Conservation (phyloP, 2,888 invertebrate species). For the Neocrepidodera transversa region DNA sequence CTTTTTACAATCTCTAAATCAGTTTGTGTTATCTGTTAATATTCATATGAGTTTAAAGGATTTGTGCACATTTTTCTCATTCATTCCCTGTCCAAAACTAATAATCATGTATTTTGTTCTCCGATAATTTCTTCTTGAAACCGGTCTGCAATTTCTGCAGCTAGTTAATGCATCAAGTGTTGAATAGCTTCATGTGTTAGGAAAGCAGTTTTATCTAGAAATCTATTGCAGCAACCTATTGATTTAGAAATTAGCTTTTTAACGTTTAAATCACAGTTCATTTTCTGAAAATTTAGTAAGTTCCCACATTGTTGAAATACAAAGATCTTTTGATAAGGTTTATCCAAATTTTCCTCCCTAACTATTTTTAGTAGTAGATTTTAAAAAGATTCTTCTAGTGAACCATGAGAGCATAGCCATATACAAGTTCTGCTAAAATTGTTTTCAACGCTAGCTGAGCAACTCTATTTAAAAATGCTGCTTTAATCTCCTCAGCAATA, state of each 20-base stretch:
- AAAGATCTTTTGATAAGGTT: conserved; percentile 73
- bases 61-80: conserved; percentile 71
- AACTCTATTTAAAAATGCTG: conserved; percentile 83
- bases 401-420: conserved; percentile 84
- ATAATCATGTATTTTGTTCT: conserved; percentile 81
- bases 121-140: conserved; percentile 85
- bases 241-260: conserved; percentile 87
- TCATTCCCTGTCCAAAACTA: conserved; percentile 69
- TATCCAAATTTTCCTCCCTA: conserved; percentile 93
- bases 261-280: conserved; percentile 86
- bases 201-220: conserved; percentile 81
- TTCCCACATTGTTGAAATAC: conserved; percentile 82
- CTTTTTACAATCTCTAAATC: conserved; percentile 74
- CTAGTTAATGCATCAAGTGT: conserved; percentile 83
- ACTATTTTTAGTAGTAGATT: conserved; percentile 81
- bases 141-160: conserved; percentile 83
- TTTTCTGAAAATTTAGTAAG: conserved; percentile 73
- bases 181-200: conserved; percentile 69
- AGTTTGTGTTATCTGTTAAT: conserved; percentile 70
- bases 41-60: conserved; percentile 68
- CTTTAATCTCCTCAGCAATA: conserved; percentile 87
- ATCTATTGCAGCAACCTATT: conserved; percentile 95
- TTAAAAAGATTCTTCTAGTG: conserved; percentile 69
- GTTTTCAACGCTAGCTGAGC: conserved; percentile 98
- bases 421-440: conserved; percentile 91